Conservation (phyloP, 2,113 vertebrate species). For the Chiloscyllium plagiosum region DNA sequence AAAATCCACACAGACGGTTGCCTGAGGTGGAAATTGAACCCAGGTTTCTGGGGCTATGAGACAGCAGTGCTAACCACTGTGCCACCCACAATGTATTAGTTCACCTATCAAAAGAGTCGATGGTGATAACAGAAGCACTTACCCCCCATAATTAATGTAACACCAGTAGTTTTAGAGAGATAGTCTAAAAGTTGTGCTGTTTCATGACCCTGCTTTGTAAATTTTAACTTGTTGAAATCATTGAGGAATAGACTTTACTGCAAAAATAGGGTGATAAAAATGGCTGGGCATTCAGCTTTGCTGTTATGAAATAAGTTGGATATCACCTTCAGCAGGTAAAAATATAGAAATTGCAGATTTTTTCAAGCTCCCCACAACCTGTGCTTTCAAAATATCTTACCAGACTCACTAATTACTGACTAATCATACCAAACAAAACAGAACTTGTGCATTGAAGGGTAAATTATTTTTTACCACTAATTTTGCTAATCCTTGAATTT, state of each 20-base stretch:
- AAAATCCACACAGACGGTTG: no score
- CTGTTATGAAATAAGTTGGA: background rate
- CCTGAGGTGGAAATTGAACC: no score
- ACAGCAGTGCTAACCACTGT: no score
- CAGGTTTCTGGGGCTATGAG: no score
- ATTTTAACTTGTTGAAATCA: background rate
- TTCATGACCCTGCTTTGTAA: background rate
- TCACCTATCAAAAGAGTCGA: background rate
- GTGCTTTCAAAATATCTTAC: background rate
- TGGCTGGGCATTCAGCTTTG: no score
- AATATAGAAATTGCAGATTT: background rate
- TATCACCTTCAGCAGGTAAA: background rate
- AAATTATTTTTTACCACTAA: background rate
- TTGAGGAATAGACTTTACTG: background rate
- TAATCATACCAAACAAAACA: background rate
- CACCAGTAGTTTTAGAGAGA: background rate
- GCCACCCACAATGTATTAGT: background rate
- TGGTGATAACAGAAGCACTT: background rate
- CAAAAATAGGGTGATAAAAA: background rate
- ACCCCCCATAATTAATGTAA: background rate
- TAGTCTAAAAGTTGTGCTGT: background rate
- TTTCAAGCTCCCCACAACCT: background rate
- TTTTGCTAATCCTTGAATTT: background rate
- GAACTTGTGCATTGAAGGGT: background rate
- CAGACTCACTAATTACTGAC: background rate